Percentiles rank a stretch among this genome's conserved stretches.
Conservation (phyloP, 2,888 invertebrate genomes). For the Trisateles emortualis region DNA sequence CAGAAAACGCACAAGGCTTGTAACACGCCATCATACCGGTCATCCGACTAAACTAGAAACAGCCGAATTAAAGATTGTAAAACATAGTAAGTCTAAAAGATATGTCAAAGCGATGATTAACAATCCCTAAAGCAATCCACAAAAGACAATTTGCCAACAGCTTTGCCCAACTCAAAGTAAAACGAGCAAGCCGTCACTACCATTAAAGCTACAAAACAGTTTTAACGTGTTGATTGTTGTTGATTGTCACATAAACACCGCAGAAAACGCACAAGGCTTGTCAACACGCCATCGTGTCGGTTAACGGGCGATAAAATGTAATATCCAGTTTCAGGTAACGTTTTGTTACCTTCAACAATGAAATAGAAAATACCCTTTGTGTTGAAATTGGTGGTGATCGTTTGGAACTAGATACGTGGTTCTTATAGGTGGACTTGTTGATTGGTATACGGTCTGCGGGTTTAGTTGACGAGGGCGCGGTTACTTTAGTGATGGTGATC, state of each 20-base stretch:
- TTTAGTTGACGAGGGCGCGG: too few relatives aligned
- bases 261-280: slow-evolving; percentile 38
- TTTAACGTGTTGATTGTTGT: slow-evolving; percentile 26
- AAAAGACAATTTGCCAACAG: not conserved
- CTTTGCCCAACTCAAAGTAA: not conserved
- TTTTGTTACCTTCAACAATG: slow-evolving; percentile 10
- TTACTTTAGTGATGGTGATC: too few relatives aligned
- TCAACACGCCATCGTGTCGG: slow-evolving; percentile 53
- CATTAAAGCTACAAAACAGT: not conserved
- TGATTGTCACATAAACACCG: slow-evolving; percentile 13
- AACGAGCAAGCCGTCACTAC: not conserved
- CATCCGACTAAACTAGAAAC: too few relatives aligned
- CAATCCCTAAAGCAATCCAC: not conserved
- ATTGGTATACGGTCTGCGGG: too few relatives aligned
- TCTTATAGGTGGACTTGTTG: too few relatives aligned
- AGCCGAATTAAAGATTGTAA: too few relatives aligned
- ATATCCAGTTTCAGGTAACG: slow-evolving; percentile 23
- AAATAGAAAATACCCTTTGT: slow-evolving; percentile 6
- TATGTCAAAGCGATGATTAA: not conserved
- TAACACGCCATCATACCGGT: too few relatives aligned
- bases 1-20: slow-evolving; percentile 38
- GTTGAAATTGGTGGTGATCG: not conserved
- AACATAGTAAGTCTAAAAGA: not conserved
- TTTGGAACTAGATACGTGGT: not conserved
- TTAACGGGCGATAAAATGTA: slow-evolving; percentile 53